Evolutionary conservation across 2,113 vertebrate species (phyloP), one percentile per base, ranked within the genome.

Genomic region (Bufo gargarizans): DNA sequence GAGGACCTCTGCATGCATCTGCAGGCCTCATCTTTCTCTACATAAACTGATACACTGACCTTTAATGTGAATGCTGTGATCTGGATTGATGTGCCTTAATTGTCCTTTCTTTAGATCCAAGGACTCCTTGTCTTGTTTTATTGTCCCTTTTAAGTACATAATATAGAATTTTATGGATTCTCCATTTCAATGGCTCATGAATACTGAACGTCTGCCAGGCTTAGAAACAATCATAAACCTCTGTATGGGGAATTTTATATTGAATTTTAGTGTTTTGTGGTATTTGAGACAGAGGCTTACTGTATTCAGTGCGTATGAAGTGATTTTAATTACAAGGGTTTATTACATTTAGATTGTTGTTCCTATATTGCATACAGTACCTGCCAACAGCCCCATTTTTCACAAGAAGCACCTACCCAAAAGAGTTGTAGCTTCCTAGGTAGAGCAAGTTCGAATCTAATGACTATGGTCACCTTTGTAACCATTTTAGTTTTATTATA

Each of bases 81-180:
- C 22, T 13, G n/a, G n/a, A 58, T 58, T 19, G 72, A 76, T 76
- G 49, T 50, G 47, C 72, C 72, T 33, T 76, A 76, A 76, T 76
- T 76, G 72, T 76, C 72, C 72, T 76, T 76, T 19, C 72, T 76
- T 76, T 20, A 76, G 16, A 76, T 50, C 45, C 47, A 76, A 76
- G 45, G 45, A 76, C 72, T 20, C 72, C 72, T 33, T 10, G 45
- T 20, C 58, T 81, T 61, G 56, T 47, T 81, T 59, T 61, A 81
- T 61, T 81, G 43, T 81, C 56, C 14, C 79, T 81, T 81, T 81
- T 61, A 81, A 61, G 58, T 81, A 58, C 43, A 61, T 81, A 81
- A 61, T 81, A 47, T 61, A 61, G 43, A 45, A 45, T 45, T 81
- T 81, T 81, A 81, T 81, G 58, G 33, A 61, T 81, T 81, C 56